These are phyloP conservation scores for Uria aalge DNA, from an alignment of 2,113 vertebrate species.

Conservation along the genomic window DNA sequence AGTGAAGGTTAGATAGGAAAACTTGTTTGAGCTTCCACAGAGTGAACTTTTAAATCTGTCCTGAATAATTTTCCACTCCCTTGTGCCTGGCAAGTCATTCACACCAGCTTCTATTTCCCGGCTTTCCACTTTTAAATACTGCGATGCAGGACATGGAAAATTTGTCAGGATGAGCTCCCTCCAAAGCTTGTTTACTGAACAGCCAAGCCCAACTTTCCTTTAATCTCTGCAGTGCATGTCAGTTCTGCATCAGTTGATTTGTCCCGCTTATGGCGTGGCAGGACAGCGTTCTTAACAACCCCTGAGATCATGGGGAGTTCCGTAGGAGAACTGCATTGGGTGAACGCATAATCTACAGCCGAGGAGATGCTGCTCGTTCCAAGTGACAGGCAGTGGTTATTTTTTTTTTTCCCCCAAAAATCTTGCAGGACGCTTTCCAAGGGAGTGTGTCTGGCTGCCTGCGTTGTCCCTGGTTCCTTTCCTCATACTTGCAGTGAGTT, in stretches of 20 bases:
- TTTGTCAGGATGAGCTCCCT: background rate
- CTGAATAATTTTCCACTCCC: background rate
- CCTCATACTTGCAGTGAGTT: background rate
- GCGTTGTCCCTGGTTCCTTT: background rate
- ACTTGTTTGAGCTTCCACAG: background rate
- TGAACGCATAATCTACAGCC: rapidly evolving
- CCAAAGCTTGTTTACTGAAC: background rate
- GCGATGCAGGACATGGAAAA: background rate
- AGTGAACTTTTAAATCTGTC: background rate
- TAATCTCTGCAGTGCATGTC: background rate
- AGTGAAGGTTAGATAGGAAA: background rate
- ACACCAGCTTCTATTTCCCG: background rate
- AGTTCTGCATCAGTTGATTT: background rate
- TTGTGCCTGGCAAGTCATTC: background rate
- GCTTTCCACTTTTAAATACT: background rate
- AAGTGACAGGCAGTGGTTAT: background rate
- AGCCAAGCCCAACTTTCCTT: background rate
- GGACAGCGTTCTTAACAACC: background rate
- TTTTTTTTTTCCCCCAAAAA: background rate
- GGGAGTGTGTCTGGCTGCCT: background rate
- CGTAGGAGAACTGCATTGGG: background rate
- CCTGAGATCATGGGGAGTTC: background rate
- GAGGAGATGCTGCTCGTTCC: background rate
- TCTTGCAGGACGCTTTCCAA: background rate
- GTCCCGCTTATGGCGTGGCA: background rate